Base-by-base conservation (phyloP, 1,140 invertebrate genomes). In the Pachypeltis micranthus region DNA sequence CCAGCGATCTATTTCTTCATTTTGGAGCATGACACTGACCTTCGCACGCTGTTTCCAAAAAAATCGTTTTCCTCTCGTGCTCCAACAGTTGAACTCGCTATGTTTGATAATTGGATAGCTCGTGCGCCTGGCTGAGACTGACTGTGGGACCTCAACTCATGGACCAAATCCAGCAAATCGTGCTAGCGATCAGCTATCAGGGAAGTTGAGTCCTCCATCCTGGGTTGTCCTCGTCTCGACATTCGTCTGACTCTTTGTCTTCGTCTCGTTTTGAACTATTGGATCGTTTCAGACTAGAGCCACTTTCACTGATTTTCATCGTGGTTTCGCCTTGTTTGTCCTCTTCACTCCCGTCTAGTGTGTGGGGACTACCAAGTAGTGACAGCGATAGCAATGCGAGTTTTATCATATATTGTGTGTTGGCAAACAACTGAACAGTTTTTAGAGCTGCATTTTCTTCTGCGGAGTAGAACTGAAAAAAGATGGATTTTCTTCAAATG, bases 1-100 rank as follows among this genome's bases (percentile, higher is more conserved):
- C n/a, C n/a, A 21, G 66, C 64, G 21, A 59, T 69, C 31, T 67
- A 72, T 68, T 78, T 77, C 63, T 78, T 77, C 64, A 84, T 78
- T 66, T 84, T 79, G 0, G 83, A 81, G 68, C 82, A 85, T n/a
- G 83, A 85, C 65, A 76, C 78, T 19, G 81, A 76, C 60, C 81
- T 72, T 25, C 78, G 74, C n/a, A 83, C 76, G 68, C 73, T 71
- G 12, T 66, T 24, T 23, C 67, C 59, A 24, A 62, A 57, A 64
- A 68, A 68, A 23, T 55, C 51, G 4, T 47, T 39, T 57, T 68
- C 67, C 44, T 70, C 70, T 58, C 71, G 72, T 21, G 75, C 75
- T 67, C 76, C 78, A 59, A 72, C 76, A 21, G 74, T 72, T 3
- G 71, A 73, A 63, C 73, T 75, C 23, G n/a, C n/a, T n/a, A n/a